Conservation (phyloP, 2,113 vertebrate species). For the Numida meleagris region DNA sequence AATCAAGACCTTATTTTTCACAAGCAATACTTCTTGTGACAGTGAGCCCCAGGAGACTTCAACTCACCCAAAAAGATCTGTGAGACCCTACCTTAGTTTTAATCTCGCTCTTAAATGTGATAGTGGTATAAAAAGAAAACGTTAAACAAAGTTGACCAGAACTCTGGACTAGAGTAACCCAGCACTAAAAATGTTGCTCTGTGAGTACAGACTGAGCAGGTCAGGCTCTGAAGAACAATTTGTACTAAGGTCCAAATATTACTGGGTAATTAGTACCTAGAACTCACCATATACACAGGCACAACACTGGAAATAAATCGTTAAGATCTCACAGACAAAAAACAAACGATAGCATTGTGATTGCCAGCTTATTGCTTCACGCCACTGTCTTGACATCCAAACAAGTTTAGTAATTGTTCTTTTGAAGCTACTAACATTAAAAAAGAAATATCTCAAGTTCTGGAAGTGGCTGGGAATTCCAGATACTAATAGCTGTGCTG, state of each 20-base stretch:
- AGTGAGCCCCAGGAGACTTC: constrained; percentile 18
- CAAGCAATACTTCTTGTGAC: background rate
- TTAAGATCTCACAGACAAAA: constrained; percentile 7
- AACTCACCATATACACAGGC: background rate
- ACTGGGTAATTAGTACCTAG: background rate
- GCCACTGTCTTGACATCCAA: constrained; percentile 40
- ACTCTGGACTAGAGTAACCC: background rate
- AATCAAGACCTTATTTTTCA: constrained; percentile 59
- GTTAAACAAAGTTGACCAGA: background rate
- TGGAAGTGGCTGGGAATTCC: constrained; percentile 56
- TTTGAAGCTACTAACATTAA: constrained; percentile 46
- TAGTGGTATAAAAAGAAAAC: background rate
- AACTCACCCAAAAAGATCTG: background rate
- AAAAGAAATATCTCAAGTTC: background rate
- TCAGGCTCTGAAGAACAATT: background rate
- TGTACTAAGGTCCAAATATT: background rate
- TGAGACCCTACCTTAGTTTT: background rate
- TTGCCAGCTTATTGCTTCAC: background rate
- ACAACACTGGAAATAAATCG: background rate
- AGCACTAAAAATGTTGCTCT: background rate
- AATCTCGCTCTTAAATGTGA: background rate
- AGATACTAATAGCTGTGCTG: background rate
- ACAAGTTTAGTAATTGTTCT: background rate
- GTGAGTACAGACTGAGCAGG: background rate
- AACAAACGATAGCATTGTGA: background rate